These are phyloP conservation scores for Sesamia inferens DNA, from an alignment of 2,888 invertebrate species.

Conservation along the genomic window DNA sequence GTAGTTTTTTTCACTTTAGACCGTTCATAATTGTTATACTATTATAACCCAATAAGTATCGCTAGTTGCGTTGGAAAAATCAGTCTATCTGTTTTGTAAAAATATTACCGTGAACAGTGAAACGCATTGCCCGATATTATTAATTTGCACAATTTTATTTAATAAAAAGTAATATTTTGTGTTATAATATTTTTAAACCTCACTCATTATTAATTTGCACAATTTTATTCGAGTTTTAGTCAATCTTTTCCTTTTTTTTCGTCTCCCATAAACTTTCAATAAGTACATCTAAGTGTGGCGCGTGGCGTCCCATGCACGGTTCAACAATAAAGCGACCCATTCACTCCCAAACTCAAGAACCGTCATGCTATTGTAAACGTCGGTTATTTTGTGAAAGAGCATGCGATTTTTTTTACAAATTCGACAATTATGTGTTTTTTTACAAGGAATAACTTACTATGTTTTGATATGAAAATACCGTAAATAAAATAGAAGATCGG, in stretches of 20 bases:
- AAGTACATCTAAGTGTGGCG: slow-evolving; percentile 54
- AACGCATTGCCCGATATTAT: too few relatives aligned
- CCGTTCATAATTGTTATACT: too few relatives aligned
- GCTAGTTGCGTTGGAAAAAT: too few relatives aligned
- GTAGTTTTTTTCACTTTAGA: too few relatives aligned
- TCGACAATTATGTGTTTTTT: not conserved
- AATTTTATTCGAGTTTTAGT: slow-evolving; percentile 4
- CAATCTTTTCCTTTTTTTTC: slow-evolving; percentile 8
- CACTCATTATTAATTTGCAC: slow-evolving; percentile 13
- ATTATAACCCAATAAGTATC: too few relatives aligned
- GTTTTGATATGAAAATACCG: too few relatives aligned
- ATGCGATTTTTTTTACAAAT: not conserved
- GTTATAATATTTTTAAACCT: not conserved
- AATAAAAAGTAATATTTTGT: too few relatives aligned
- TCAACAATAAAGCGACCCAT: slow-evolving; percentile 52
- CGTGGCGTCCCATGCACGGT: slow-evolving; percentile 70
- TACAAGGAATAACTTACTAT: too few relatives aligned
- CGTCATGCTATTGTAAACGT: slow-evolving; percentile 27
- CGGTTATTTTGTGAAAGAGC: slow-evolving; percentile 41
- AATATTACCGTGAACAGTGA: too few relatives aligned
- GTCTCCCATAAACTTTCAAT: slow-evolving; percentile 29
- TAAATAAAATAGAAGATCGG: too few relatives aligned
- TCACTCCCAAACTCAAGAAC: slow-evolving; percentile 45
- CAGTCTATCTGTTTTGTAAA: too few relatives aligned
- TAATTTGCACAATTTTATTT: too few relatives aligned